phyloP scores from a whole-genome alignment of 2,888 invertebrate species.

The Tenthredo notha region DNA sequence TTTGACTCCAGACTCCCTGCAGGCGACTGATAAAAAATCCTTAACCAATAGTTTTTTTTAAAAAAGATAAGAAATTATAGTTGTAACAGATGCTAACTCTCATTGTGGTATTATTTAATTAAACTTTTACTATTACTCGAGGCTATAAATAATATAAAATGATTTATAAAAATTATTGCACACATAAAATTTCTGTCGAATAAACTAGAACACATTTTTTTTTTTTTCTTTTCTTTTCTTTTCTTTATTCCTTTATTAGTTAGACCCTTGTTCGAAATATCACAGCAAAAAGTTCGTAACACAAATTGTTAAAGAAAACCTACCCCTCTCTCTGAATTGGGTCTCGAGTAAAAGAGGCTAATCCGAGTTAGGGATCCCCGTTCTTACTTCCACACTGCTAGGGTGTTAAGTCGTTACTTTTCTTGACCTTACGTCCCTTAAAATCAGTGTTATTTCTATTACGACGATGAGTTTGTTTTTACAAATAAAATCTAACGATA shows the following conservation, averaged over 20 bases:
- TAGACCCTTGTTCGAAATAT: background rate
- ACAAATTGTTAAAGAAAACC: background rate
- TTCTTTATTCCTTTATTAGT: too few species aligned
- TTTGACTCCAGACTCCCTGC: slow-evolving; percentile 45
- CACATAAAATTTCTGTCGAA: too few species aligned
- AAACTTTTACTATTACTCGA: too few species aligned
- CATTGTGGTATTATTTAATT: background rate
- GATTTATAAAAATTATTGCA: too few species aligned
- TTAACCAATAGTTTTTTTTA: background rate
- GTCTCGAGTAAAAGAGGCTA: slow-evolving; percentile 15
- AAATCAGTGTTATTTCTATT: background rate
- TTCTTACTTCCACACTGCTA: background rate
- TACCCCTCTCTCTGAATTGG: background rate
- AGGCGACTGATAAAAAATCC: slow-evolving; percentile 37
- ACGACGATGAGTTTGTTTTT: background rate
- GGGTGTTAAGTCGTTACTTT: slow-evolving; percentile 42
- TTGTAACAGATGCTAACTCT: slow-evolving; percentile 14
- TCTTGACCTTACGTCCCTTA: slow-evolving; percentile 23
- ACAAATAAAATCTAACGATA: too few species aligned
- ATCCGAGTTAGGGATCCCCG: slow-evolving; percentile 19
- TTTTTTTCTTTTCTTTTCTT: too few species aligned
- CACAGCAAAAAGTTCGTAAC: background rate
- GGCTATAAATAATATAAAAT: too few species aligned
- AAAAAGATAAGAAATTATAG: slow-evolving; percentile 40
- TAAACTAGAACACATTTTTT: background rate